Evolutionary conservation across 1,140 invertebrate species (phyloP).

Genomic region (Proctacanthus coquilletti): DNA sequence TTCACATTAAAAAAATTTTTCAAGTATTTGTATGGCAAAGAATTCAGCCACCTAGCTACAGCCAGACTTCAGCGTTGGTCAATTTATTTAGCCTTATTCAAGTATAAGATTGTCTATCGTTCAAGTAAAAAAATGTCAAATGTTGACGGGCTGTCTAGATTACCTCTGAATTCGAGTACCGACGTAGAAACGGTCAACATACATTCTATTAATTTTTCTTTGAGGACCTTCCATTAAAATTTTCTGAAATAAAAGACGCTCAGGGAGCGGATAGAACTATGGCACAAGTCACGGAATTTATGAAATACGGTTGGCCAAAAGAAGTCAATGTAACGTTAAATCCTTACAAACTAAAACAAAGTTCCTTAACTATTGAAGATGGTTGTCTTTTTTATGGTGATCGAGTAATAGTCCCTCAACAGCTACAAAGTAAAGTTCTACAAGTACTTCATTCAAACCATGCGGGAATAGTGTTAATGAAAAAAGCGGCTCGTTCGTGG

Average conservation of each 20-base stretch:
- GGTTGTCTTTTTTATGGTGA: constrained; percentile 6
- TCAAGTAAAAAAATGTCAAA: constrained; percentile 10
- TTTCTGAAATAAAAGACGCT: not conserved
- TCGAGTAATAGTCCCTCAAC: constrained; percentile 3
- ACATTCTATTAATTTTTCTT: constrained; percentile 2
- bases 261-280: not conserved
- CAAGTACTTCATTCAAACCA: constrained; percentile 4
- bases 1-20: constrained; percentile 33
- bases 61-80: constrained; percentile 13
- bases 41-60: constrained; percentile 11
- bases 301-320: constrained; percentile 3
- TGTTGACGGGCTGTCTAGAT: constrained; percentile 12
- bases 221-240: constrained; percentile 1
- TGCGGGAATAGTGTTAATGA: constrained; percentile 5
- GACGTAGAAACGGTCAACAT: constrained; percentile 3
- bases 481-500: constrained; percentile 3
- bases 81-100: constrained; percentile 12
- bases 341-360: not conserved
- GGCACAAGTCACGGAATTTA: not conserved
- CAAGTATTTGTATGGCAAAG: constrained; percentile 25
- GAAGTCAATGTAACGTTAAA: not conserved
- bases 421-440: constrained; percentile 2
- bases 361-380: not conserved
- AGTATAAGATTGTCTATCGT: constrained; percentile 10
- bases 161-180: constrained; percentile 2